Base-by-base conservation (phyloP, 2,888 invertebrate genomes). In the Neria commutata region DNA sequence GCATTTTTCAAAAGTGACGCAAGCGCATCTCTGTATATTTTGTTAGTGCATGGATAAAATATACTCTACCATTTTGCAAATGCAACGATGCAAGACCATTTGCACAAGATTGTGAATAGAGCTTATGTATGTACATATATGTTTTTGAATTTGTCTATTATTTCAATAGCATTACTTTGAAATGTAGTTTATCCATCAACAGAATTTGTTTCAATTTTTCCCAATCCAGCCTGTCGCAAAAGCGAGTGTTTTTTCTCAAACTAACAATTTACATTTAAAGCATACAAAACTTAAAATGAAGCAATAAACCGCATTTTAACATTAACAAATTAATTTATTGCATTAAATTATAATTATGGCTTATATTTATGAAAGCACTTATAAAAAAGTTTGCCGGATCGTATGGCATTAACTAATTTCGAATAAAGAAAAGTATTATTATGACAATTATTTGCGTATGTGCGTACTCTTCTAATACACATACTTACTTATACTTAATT, bases 401-500 rank as follows among this genome's bases (percentile, higher is more conserved):
- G n/a, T n/a, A n/a, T n/a, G n/a, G n/a, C n/a, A n/a, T n/a, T n/a
- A n/a, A n/a, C n/a, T n/a, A n/a, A n/a, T n/a, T n/a, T n/a, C n/a
- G n/a, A 37, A 47, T 26, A 56, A 54, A 46, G 24, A 56, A 52
- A 14, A 47, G 23, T 54, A 42, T 54, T 62, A 56, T 51, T 55
- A 42, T 64, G 14, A 6, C 19, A n/a, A 19, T 64, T 57, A 55
- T 29, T 54, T 48, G 56, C 25, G 56, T 51, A 54, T 52, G 58
- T 61, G 11, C n/a, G 8, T 37, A 8, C 14, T 37, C n/a, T n/a
- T n/a, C 42, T 42, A 60, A 64, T 60, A 57, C 58, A 54, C 58
- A 33, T 34, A 56, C 58, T 62, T 54, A 54, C 59, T 60, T 62
- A 62, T 64, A 62, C 37, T 37, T n/a, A 14, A 10, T 52, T 51